Base-by-base conservation (phyloP, 1,140 invertebrate species). In the Cydia pomonella region DNA sequence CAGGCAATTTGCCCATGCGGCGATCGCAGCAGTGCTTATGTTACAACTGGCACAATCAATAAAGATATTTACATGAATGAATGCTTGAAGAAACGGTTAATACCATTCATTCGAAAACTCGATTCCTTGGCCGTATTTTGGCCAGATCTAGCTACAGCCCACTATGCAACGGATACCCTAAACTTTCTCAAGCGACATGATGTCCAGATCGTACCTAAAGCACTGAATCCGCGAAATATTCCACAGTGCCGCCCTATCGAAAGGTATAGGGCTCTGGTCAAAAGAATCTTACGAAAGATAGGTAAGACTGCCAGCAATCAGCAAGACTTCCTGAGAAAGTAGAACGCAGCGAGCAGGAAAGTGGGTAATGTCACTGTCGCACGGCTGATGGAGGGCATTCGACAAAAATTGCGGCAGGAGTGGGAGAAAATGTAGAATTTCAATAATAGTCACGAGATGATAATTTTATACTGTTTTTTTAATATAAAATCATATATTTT, bases 161-260 rank as follows among this genome's bases (percentile, higher is more conserved):
- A 62, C 59, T 25, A 62, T 62, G 59, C 21, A 5, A 59, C 5
- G 21, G 50, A 62, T 12, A 62, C 21, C 6, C 18, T 25, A 7
- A 25, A n/a, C 21, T 62, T 10, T 7, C 21, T 23, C 23, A 25
- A n/a, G n/a, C n/a, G n/a, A n/a, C n/a, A n/a, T n/a, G n/a, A 62
- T 1, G 7, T 62, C 21, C 6, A 62, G 10, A 23, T 62, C 3
- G 59, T 62, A 9, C 59, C 6, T 6, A 62, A 62, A 21, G 21
- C 13, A 10, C 18, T 62, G 9, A 62, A 25, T 0, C 59, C 59
- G 1, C 59, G 21, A 2, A 62, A 25, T 23, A 5, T 62, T 2
- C 59, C 23, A 62, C 59, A 62, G 23, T 62, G 59, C 23, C 59
- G 59, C 59, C 18, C 18, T 18, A 59, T 59, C 9, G 53, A 59